Evolutionary conservation across 1,140 invertebrate species (phyloP).

Genomic region (Hyposmocoma kahamanoa): DNA sequence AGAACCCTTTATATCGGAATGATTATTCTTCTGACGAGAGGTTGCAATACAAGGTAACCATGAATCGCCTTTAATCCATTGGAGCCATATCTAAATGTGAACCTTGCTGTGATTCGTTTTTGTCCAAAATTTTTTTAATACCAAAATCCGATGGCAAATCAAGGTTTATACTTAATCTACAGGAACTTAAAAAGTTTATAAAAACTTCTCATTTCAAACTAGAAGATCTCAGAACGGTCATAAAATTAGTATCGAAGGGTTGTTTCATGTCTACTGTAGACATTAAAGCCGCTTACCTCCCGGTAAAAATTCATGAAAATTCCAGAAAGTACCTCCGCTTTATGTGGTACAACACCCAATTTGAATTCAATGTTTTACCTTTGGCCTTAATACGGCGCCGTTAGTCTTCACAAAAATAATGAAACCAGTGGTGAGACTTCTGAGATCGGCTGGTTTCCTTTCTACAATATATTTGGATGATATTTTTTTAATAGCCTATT

Average conservation of each 20-base stretch:
- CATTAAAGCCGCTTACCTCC: conserved; percentile 5
- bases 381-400: no score
- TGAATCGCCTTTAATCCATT: not conserved
- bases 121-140: conserved; percentile 8
- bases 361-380: conserved; percentile 8
- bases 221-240: conserved; percentile 6
- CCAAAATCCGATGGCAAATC: conserved; percentile 5
- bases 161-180: conserved; percentile 5
- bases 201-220: conserved; percentile 5
- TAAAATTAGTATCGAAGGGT: conserved; percentile 3
- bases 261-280: conserved; percentile 3
- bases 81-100: conserved; percentile 1
- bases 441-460: not conserved
- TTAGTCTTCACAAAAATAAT: conserved; percentile 6
- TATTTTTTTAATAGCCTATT: not conserved
- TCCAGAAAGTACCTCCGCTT: conserved; percentile 7
- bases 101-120: not conserved
- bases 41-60: not conserved
- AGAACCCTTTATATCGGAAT: not conserved
- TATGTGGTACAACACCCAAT: not conserved
- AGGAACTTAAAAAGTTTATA: conserved; percentile 6
- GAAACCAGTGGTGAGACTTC: not conserved
- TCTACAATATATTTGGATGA: conserved; percentile 9
- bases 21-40: not conserved
- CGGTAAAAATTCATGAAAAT: not conserved